Evolutionary conservation across 2,888 invertebrate species (phyloP), one percentile per base, ranked within the genome.

Genomic region (Volucella bombylans): DNA sequence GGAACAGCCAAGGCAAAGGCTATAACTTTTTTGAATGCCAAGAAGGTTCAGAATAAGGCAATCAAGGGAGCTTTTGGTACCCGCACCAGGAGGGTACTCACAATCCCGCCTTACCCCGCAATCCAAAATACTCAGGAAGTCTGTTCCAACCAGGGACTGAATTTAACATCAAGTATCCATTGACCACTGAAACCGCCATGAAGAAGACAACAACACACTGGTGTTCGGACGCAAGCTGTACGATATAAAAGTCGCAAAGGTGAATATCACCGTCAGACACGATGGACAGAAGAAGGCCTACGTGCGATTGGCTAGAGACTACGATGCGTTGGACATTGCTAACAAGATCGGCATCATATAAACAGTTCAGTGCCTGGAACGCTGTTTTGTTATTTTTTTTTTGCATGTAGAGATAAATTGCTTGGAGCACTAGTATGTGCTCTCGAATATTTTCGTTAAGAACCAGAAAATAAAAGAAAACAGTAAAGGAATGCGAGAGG

Each of bases 161-260:
- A 69, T 99, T 96, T 93, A 97, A 98, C 92, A 97, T 99, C 90
- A 99, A 99, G 93, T 98, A 95, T 92, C 99, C 99, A 41, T 93
- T 99, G 92, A 99, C 99, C 69, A 99, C 99, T 91, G 99, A 99
- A 94, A 99, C 99, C 9, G 99, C 99, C 69, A 99, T 99, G 99
- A 99, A 99, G 93, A 99, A 99, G 99, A 99, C 91, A 99, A 99
- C 93, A 99, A 99, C 93, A 99, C 99, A 14, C 93, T 99, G 90
- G 99, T 99, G 88, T 99, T 99, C 8, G 98, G 99, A 79, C 98
- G 99, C 93, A 98, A 99, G 92, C 93, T 99, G 90, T 99, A 99
- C 91, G 97, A 99, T 92, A 98, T 99, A 92, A 98, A 99, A 93
- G 99, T 98, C 78, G 96, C 97, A 86, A 99, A 99, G 94, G 99